phyloP scores from a whole-genome alignment of 1,140 invertebrate genomes.

The Magallana gigas region DNA sequence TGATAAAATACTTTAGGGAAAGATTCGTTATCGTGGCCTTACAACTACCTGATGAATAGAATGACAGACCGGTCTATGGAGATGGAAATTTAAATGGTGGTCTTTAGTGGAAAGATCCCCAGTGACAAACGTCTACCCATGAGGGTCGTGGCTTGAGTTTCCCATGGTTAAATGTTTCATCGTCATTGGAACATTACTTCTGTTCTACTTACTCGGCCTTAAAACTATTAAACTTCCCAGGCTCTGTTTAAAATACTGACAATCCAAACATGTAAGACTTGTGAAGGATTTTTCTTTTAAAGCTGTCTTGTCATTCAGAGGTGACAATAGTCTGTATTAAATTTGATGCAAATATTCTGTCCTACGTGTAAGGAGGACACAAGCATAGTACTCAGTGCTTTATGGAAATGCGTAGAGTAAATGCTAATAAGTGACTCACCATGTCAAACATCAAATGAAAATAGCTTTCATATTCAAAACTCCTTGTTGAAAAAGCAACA shows the following conservation, averaged over 20 bases:
- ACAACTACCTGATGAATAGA: not conserved
- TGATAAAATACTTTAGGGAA: not conserved
- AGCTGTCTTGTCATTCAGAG: no score
- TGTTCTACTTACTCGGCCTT: not conserved
- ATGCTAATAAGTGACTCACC: no score
- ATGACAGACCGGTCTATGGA: not conserved
- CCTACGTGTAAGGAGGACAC: no score
- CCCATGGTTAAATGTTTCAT: not conserved
- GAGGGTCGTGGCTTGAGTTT: slow-evolving; percentile 2
- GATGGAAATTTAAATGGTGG: slow-evolving; percentile 8
- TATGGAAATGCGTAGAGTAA: no score
- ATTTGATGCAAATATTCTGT: no score
- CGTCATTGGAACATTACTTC: not conserved
- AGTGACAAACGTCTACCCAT: not conserved
- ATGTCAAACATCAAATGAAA: no score
- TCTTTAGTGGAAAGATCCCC: slow-evolving; percentile 1
- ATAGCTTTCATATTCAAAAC: no score
- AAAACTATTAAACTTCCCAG: not conserved
- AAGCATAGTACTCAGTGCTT: no score
- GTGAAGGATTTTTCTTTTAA: no score
- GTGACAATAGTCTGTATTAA: no score
- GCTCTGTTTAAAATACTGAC: not conserved
- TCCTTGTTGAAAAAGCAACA: no score
- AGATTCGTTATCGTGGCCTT: not conserved
- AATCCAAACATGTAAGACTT: not conserved